Percentiles rank a stretch among this genome's conserved stretches.
These are phyloP conservation scores for Paracyclopina nana DNA, from an alignment of 1,140 invertebrate species.

Conservation along the genomic window DNA sequence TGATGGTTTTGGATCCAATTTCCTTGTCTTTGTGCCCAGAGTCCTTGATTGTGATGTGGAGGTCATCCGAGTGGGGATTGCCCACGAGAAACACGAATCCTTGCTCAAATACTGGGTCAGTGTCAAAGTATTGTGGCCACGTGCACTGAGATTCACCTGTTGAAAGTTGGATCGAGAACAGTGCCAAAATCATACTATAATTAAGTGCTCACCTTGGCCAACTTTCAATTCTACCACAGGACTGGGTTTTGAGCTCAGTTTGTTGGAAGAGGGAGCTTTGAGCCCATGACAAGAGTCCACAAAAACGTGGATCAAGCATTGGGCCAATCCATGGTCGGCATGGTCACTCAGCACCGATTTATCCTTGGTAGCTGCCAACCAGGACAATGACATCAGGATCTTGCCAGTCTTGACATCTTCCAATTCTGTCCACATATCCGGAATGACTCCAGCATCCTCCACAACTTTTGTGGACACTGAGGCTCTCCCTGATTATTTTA, in stretches of 20 bases:
- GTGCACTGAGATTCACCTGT: constrained; percentile 8
- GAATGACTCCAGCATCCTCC: constrained; percentile 4
- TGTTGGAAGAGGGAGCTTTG: constrained; percentile 55
- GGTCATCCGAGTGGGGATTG: constrained; percentile 64
- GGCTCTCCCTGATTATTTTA: no score
- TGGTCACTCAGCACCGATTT: background rate
- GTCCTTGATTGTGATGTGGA: constrained; percentile 18
- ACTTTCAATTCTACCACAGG: constrained; percentile 9
- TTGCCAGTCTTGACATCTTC: constrained; percentile 83
- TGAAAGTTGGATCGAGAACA: no score
- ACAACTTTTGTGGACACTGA: constrained; percentile 1
- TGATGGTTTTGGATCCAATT: constrained; percentile 3
- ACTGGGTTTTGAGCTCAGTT: constrained; percentile 27
- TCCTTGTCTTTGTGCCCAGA: constrained; percentile 9
- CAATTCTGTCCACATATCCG: constrained; percentile 50
- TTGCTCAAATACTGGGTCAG: constrained; percentile 37
- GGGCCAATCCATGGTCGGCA: background rate
- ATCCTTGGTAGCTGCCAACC: constrained; percentile 56
- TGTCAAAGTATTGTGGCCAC: constrained; percentile 23
- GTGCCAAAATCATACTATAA: no score
- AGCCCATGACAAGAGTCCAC: constrained; percentile 81
- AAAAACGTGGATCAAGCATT: constrained; percentile 47
- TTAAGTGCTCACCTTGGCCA: constrained; percentile 1
- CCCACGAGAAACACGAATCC: constrained; percentile 73
- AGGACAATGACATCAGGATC: constrained; percentile 63